Evolutionary conservation across 1,140 invertebrate genomes (phyloP), one percentile per base, ranked within the genome.

Genomic region (Ylistrum balloti): DNA sequence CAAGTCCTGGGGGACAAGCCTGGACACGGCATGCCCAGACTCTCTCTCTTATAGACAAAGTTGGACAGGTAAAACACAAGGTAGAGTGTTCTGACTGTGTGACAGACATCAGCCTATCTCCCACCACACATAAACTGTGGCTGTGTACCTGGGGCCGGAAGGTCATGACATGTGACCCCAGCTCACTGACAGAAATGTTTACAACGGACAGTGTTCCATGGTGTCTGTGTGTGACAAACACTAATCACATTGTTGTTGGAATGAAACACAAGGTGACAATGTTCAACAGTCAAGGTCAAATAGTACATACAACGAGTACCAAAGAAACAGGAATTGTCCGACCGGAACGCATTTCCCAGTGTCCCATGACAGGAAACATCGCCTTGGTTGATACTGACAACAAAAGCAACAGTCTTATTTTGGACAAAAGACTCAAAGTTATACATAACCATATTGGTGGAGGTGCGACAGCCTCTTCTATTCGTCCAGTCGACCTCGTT

Each of bases 291-390:
- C 22, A 74, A 74, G 56, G 56, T 1, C 56, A 28, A 28, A 74
- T 28, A 5, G 56, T 74, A 74, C 11, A 11, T n/a, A 74, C 56
- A 28, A 74, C 56, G 0, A 74, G 56, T 17, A 74, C 56, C 56
- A 74, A 74, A 28, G 56, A 74, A 28, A 28, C 56, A 28, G 56
- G 56, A 74, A 74, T 74, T 3, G 22, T 74, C 5, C 56, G 56
- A 74, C 56, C 56, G n/a, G 56, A 74, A 28, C 56, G 56, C 56
- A 74, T 74, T 74, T 74, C 56, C n/a, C 56, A 74, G 56, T 74
- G 56, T 74, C 22, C 56, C 56, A 11, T 74, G 11, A 74, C 56
- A 74, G 56, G 56, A 74, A 74, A 74, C n/a, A 74, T 74, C 22
- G 56, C 56, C n/a, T 28, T 74, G 28, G 56, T 74, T 5, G 56